Conservation (phyloP, 2,113 vertebrate species). For the Gallinago paraguaiae region DNA sequence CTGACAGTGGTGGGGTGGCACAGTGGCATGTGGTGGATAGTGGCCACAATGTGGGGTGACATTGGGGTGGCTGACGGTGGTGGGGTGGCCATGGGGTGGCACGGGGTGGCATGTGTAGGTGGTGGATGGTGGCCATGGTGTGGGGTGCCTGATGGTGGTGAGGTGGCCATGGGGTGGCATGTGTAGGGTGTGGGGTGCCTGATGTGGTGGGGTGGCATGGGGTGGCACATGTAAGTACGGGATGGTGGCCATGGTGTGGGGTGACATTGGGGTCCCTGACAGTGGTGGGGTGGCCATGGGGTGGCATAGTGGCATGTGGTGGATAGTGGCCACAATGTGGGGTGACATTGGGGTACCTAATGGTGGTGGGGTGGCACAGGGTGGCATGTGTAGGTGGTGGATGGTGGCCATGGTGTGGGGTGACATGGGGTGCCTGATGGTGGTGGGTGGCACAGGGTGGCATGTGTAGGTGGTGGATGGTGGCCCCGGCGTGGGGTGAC, state of each 20-base stretch:
- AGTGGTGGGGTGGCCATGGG: neutral
- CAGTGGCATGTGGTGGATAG: neutral
- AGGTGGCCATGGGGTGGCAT: neutral
- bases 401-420: too few relatives aligned
- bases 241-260: too few relatives aligned
- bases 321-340: neutral
- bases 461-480: neutral
- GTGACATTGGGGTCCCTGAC: too few relatives aligned
- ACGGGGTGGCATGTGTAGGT: too few relatives aligned
- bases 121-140: neutral
- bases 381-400: too few relatives aligned
- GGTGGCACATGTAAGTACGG: too few relatives aligned
- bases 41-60: neutral
- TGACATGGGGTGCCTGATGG: too few relatives aligned
- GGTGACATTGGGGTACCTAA: neutral
- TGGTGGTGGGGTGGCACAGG: neutral
- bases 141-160: too few relatives aligned
- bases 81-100: neutral
- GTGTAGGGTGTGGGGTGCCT: too few relatives aligned
- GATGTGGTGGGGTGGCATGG: too few relatives aligned
- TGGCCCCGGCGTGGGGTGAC: neutral
- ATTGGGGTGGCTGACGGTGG: neutral
- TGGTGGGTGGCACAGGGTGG: neutral
- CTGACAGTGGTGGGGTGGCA: too few relatives aligned
- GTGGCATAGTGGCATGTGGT: neutral